Evolutionary conservation across 1,140 invertebrate genomes (phyloP).

Genomic region (Whitmania pigra): DNA sequence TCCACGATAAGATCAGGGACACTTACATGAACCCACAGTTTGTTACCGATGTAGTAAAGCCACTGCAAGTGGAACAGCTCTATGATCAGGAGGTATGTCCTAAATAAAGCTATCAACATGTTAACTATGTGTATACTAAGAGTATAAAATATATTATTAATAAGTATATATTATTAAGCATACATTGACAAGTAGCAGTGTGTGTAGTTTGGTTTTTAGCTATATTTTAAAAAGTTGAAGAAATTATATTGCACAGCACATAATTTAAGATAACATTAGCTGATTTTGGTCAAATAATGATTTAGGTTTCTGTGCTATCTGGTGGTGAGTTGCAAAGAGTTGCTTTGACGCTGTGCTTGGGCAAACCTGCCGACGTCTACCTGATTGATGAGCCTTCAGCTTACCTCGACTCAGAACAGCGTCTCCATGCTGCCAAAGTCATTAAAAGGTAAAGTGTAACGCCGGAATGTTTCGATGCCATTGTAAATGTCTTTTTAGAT

Average conservation of each 20-base stretch:
- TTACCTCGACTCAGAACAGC: conserved; percentile 98
- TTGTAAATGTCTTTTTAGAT: background rate
- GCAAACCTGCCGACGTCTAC: conserved; percentile 97
- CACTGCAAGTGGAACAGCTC: conserved; percentile 90
- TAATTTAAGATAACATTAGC: no score
- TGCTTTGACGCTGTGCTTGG: conserved; percentile 84
- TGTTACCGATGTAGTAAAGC: conserved; percentile 97
- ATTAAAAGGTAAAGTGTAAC: conserved; percentile 65
- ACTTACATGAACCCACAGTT: conserved; percentile 95
- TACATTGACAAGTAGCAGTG: no score
- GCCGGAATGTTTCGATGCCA: background rate
- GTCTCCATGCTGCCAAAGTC: conserved; percentile 97
- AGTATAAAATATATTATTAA: no score
- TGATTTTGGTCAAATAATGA: background rate
- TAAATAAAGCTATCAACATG: no score
- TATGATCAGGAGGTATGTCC: conserved; percentile 79
- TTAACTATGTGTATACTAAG: background rate
- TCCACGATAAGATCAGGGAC: conserved; percentile 92
- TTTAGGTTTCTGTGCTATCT: conserved; percentile 78
- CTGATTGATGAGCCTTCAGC: conserved; percentile 98
- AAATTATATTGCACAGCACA: no score
- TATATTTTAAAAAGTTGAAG: no score
- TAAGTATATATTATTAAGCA: background rate
- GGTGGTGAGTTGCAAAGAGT: conserved; percentile 98
- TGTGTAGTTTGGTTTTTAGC: background rate